phyloP scores from a whole-genome alignment of 1,140 invertebrate species.

The Pogonomyrmex californicus region DNA sequence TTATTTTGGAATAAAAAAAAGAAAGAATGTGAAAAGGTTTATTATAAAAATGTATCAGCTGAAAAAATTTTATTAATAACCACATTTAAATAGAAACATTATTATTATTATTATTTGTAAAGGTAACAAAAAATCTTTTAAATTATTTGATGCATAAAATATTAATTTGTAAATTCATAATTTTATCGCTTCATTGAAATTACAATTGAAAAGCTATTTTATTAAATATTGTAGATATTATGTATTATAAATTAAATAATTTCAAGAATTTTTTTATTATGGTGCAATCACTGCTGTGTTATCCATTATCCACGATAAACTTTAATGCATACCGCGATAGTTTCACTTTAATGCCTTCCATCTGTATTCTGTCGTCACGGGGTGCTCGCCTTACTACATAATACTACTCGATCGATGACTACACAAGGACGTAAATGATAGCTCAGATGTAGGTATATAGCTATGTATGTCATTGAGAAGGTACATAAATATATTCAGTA shows the following conservation, averaged over 20 bases:
- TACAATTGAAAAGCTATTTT: not conserved
- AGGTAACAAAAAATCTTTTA: not conserved
- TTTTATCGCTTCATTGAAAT: not conserved
- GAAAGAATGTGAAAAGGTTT: not conserved
- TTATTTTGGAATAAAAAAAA: not conserved
- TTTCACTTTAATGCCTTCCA: constrained; percentile 59
- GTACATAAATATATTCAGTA: constrained; percentile 1
- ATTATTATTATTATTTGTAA: not conserved
- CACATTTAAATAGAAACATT: not conserved
- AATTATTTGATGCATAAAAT: not conserved
- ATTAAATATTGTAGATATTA: not conserved
- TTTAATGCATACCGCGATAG: constrained; percentile 29
- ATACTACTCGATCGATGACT: constrained; percentile 43
- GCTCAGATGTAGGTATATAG: constrained; percentile 16
- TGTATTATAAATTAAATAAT: not conserved
- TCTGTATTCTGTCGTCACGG: constrained; percentile 62
- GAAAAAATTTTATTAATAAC: not conserved
- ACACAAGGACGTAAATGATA: constrained; percentile 60
- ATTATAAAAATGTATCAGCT: not conserved
- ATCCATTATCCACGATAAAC: constrained; percentile 16
- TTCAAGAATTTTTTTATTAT: not conserved
- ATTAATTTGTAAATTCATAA: not conserved
- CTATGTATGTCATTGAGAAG: constrained; percentile 20
- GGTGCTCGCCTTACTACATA: constrained; percentile 44
- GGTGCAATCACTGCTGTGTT: not conserved